Evolutionary conservation across 2,888 invertebrate species (phyloP), one percentile per base, ranked within the genome.

Genomic region (Hyles lineata): DNA sequence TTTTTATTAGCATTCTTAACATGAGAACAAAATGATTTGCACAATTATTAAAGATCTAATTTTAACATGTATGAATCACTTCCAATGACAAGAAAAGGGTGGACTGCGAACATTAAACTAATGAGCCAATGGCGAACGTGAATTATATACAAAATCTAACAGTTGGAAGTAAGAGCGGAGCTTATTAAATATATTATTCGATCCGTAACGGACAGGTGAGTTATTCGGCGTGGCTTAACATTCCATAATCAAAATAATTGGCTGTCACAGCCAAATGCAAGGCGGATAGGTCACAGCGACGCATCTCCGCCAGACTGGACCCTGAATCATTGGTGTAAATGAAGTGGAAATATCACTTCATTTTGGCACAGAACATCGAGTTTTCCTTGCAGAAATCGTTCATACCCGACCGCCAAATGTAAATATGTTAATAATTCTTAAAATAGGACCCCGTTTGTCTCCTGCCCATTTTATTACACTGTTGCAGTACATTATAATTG

Each of bases 311-410:
- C 77, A 77, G 80, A 76, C 74, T 72, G 77, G 78, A 84, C 83
- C 84, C 85, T 90, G 90, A 90, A 88, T 91, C 90, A 90, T 87
- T 82, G 80, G 77, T 87, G 89, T 89, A 90, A 90, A 93, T 92
- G 89, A 79, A 85, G 85, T 86, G 85, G 88, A 87, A 89, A 92
- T 90, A 90, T 87, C 84, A 86, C 86, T 88, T 88, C 76, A 86
- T 90, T 90, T 92, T 93, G 92, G 92, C 92, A 92, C 88, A 70
- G 82, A 87, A 85, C 81, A 75, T 76, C 78, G 77, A 73, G 79
- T 87, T 87, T 88, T 86, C 85, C 81, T 84, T 87, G 85, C 79
- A 78, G 82, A 83, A 85, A 80, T 77, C 79, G 76, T 76, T 86
- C 83, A 85, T 85, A 84, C 84, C 78, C 78, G 79, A 80, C 78